A percentile compares a stretch with the other conserved stretches of the same genome.
Evolutionary conservation across 2,797 vertebrate species (phyloP).

Genomic region (Gephyroberyx darwinii): DNA sequence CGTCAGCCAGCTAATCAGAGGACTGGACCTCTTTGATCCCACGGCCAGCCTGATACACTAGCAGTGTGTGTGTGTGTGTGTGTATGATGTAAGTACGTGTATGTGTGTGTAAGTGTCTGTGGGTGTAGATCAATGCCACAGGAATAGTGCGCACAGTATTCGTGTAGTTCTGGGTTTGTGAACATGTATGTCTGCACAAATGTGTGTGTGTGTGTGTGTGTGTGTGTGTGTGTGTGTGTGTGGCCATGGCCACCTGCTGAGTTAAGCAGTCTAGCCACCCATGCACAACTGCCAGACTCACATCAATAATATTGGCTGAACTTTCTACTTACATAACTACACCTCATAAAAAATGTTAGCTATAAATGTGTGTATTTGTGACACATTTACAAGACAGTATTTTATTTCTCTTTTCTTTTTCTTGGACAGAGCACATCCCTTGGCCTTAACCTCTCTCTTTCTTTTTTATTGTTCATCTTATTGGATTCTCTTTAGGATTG

Average conservation of each 20-base stretch:
- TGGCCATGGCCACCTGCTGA: slow-evolving; percentile 36
- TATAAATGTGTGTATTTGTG: slow-evolving; percentile 56
- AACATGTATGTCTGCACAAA: slow-evolving; percentile 11
- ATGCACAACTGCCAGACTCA: slow-evolving; percentile 36
- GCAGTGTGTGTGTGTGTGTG: slow-evolving; percentile 30
- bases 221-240: slow-evolving; percentile 31
- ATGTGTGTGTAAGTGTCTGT: slow-evolving; percentile 33
- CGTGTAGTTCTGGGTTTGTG: slow-evolving; percentile 21
- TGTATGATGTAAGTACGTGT: not conserved
- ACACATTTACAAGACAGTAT: slow-evolving; percentile 52
- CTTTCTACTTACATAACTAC: slow-evolving; percentile 34
- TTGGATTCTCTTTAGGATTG: not conserved
- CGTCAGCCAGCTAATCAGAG: slow-evolving; percentile 73
- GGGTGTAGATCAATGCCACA: not conserved
- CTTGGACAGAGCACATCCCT: slow-evolving; percentile 23
- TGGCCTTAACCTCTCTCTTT: slow-evolving; percentile 5
- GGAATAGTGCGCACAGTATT: not conserved
- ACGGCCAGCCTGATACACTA: slow-evolving; percentile 44
- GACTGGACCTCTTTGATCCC: slow-evolving; percentile 68
- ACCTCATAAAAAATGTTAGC: slow-evolving; percentile 43
- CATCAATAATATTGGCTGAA: slow-evolving; percentile 52
- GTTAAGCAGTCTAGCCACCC: slow-evolving; percentile 36
- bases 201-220: not conserved
- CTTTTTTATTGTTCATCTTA: not conserved
- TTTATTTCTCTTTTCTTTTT: slow-evolving; percentile 37